Percentiles rank a stretch among this genome's conserved stretches.
Evolutionary conservation across 2,113 vertebrate genomes (phyloP).

Genomic region (Corydoras sp.): DNA sequence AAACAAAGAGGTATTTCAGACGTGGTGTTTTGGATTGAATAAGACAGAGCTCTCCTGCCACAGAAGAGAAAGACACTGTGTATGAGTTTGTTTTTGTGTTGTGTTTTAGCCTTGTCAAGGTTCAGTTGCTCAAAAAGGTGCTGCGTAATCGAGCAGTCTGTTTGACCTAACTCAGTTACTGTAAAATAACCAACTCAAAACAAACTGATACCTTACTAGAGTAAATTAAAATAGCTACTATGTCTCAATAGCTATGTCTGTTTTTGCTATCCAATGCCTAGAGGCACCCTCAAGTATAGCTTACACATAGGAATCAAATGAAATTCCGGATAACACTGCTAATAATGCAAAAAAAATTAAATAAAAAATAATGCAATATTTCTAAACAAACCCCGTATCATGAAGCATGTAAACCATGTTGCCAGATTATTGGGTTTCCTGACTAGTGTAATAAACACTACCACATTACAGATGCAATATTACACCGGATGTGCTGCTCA

Average conservation of each 20-base stretch:
- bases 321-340: no score
- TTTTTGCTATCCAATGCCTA: no score
- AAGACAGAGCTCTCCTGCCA: constrained; percentile 81
- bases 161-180: constrained; percentile 20
- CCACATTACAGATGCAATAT: no score
- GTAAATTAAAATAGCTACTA: constrained; percentile 15
- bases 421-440: no score
- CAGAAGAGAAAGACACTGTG: constrained; percentile 64
- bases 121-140: constrained; percentile 68
- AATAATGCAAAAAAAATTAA: no score
- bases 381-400: no score
- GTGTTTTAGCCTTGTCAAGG: constrained; percentile 66
- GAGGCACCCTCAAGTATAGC: no score
- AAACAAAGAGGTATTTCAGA: constrained; percentile 97
- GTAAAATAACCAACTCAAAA: constrained; percentile 13
- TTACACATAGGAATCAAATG: no score
- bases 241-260: neutral
- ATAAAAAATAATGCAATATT: no score
- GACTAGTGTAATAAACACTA: no score
- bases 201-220: neutral
- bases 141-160: constrained; percentile 13
- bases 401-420: no score
- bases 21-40: constrained; percentile 81
- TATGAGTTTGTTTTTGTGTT: constrained; percentile 45
- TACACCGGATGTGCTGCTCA: no score